Percentiles rank a stretch among this genome's conserved stretches.
phyloP scores from a whole-genome alignment of 2,888 invertebrate genomes.

The Helleia helle region DNA sequence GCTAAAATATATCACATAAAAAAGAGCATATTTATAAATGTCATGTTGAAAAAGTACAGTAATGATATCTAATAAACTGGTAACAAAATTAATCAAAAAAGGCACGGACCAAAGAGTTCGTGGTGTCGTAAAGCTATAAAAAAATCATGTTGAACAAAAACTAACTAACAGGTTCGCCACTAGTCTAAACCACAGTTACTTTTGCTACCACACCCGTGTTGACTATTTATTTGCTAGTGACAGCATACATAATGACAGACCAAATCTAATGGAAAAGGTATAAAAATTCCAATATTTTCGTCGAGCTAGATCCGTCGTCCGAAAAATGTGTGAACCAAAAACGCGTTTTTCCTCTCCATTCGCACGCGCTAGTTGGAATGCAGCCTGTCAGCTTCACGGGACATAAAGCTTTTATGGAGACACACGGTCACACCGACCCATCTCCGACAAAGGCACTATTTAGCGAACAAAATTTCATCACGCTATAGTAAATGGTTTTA shows the following conservation, averaged over 20 bases:
- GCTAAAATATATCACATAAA: too few species aligned
- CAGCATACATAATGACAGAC: not conserved
- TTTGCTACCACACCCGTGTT: too few species aligned
- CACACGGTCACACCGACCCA: conserved; percentile 24
- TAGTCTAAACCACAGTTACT: too few species aligned
- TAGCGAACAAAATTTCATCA: conserved; percentile 7
- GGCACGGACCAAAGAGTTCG: too few species aligned
- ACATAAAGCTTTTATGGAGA: conserved; percentile 60
- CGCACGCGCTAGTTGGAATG: conserved; percentile 4
- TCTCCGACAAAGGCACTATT: not conserved
- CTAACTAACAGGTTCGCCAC: too few species aligned
- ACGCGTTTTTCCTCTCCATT: not conserved
- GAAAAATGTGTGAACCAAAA: conserved; percentile 7
- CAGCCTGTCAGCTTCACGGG: conserved; percentile 42
- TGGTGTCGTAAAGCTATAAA: too few species aligned
- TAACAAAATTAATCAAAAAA: too few species aligned
- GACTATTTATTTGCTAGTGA: too few species aligned
- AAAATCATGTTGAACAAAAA: too few species aligned
- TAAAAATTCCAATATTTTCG: not conserved
- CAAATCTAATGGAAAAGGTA: not conserved
- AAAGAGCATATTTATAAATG: too few species aligned
- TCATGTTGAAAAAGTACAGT: too few species aligned
- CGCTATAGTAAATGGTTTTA: not conserved
- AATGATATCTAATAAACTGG: too few species aligned
- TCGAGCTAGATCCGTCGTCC: not conserved